Evolutionary conservation across 2,797 vertebrate species (phyloP), one percentile per base, ranked within the genome.

Genomic region (Melanotaenia maccullochi): DNA sequence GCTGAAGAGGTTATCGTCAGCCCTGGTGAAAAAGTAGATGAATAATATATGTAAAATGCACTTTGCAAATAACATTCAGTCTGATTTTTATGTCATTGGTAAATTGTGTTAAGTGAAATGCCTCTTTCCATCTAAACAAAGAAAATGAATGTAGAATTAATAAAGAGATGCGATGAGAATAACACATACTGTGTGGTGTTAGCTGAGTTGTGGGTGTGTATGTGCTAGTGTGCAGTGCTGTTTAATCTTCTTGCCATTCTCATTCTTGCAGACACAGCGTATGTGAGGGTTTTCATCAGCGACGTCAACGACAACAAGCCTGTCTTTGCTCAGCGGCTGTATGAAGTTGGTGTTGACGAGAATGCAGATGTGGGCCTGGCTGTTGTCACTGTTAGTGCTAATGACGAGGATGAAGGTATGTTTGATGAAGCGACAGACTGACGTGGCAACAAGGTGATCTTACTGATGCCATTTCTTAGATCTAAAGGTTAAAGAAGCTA

Each of bases 291-390:
- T 90, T 96, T 96, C 91, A 93, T 97, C 95, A 97, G 94, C 11
- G 96, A 97, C 33, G 94, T 96, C 88, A 97, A 97, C 42, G 96
- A 97, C 94, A 97, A 97, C 96, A 96, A 95, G 75, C 96, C 96
- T 0, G 74, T 93, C 72, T 98, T 97, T 71, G 89, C 94, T 78
- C 95, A 94, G 83, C 90, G 93, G 0, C 89, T 95, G 84, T 97
- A 97, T 75, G 95, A 96, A 92, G 94, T 95, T 2, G 93, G 86
- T 22, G 93, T 96, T 25, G 94, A 95, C 44, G 96, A 97, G 92
- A 94, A 97, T 78, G 95, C 94, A 80, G 96, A 97, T 25, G 95
- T 97, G 68, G 95, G 95, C 78, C 92, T 92, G 16, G 90, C 93
- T 80, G 76, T 97, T 85, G 89, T 96, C 76, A 95, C 95, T 1